These are phyloP conservation scores for Arbacia lixula DNA, from an alignment of 53 echinoderm and acorn worm genomes.

Conservation along the genomic window DNA sequence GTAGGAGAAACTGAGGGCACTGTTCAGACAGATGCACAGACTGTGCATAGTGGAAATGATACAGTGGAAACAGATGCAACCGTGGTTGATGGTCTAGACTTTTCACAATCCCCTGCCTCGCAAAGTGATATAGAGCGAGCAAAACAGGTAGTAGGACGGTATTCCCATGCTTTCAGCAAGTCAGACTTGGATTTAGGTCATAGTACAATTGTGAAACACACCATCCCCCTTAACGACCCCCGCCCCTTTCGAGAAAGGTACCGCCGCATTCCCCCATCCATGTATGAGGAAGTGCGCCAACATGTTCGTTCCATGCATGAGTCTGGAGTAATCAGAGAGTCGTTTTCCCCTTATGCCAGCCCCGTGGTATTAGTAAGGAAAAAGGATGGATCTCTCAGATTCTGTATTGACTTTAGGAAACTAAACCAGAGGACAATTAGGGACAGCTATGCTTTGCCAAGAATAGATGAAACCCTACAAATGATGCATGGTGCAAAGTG, in stretches of 20 bases:
- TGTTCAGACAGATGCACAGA: not conserved
- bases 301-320: constrained; percentile 42
- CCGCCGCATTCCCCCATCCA: constrained; percentile 47
- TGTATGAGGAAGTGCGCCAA: constrained; percentile 59
- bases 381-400: constrained; percentile 50
- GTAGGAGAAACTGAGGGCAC: not conserved
- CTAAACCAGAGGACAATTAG: constrained; percentile 38
- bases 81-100: constrained; percentile 17
- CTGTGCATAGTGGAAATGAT: not conserved
- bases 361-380: constrained; percentile 63
- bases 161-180: constrained; percentile 34
- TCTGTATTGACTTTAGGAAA: constrained; percentile 61
- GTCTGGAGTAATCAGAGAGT: constrained; percentile 40
- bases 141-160: not conserved
- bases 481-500: constrained; percentile 53
- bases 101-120: constrained; percentile 22
- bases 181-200: constrained; percentile 47
- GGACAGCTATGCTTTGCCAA: constrained; percentile 56
- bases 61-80: too few species aligned
- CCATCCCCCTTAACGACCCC: constrained; percentile 48
- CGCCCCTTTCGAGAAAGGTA: constrained; percentile 56
- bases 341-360: constrained; percentile 60
- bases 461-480: constrained; percentile 65
- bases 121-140: not conserved
- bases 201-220: constrained; percentile 32